phyloP scores from a whole-genome alignment of 2,888 invertebrate species.

The Isotomurus palustris region DNA sequence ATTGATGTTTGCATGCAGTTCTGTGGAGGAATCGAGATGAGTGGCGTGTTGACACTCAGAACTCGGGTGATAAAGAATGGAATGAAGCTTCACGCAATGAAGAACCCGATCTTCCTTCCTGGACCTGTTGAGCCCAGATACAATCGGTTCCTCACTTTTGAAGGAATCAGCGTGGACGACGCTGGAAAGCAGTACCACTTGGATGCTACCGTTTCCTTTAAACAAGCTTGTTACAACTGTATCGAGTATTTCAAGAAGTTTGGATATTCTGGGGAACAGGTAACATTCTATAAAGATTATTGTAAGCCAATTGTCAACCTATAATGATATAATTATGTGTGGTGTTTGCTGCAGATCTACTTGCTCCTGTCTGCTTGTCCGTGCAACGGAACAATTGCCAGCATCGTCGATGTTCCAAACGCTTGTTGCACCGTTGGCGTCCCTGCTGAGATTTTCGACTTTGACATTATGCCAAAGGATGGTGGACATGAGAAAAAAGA shows the following conservation, averaged over 20 bases:
- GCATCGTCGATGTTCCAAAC: slow-evolving; percentile 32
- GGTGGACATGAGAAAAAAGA: slow-evolving; percentile 12
- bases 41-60: slow-evolving; percentile 26
- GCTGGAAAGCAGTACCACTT: slow-evolving; percentile 30
- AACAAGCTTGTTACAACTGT: slow-evolving; percentile 27
- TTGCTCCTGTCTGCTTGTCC: slow-evolving; percentile 22
- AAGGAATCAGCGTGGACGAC: slow-evolving; percentile 36
- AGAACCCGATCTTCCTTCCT: slow-evolving; percentile 35
- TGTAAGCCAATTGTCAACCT: no score
- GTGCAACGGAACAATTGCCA: slow-evolving; percentile 23
- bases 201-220: slow-evolving; percentile 27
- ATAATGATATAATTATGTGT: no score
- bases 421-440: slow-evolving; percentile 28
- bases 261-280: slow-evolving; percentile 33
- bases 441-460: slow-evolving; percentile 35
- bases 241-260: slow-evolving; percentile 33
- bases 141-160: slow-evolving; percentile 30
- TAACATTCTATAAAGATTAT: no score
- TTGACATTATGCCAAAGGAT: slow-evolving; percentile 28
- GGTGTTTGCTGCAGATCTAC: slow-evolving; percentile 1
- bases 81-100: slow-evolving; percentile 18
- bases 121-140: slow-evolving; percentile 35
- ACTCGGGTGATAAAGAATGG: slow-evolving; percentile 29
- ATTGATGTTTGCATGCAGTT: slow-evolving; percentile 14
- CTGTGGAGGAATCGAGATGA: slow-evolving; percentile 40